Evolutionary conservation across 2,113 vertebrate species (phyloP).

Genomic region (Colius striatus): DNA sequence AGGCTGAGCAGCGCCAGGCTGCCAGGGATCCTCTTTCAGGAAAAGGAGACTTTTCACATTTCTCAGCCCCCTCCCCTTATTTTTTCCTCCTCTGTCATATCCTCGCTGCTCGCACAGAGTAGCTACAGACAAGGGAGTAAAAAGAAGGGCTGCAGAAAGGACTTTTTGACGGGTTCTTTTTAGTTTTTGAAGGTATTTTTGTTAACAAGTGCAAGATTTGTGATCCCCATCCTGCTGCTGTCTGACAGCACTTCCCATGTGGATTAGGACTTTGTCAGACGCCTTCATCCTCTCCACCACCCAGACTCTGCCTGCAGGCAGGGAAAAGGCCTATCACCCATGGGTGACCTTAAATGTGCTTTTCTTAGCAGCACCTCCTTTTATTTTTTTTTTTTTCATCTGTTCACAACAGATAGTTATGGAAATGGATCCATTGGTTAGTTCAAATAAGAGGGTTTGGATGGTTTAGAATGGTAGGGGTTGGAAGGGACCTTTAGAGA

Average conservation of each 20-base stretch:
- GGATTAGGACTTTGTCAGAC: slow-evolving; percentile 26
- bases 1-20: background rate
- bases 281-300: slow-evolving; percentile 40
- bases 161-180: background rate
- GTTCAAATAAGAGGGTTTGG: background rate
- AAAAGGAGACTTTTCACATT: background rate
- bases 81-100: background rate
- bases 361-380: background rate
- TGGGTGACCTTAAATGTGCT: background rate
- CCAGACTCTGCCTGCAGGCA: slow-evolving; percentile 64
- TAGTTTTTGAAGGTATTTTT: background rate
- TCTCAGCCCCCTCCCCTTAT: background rate
- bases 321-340: slow-evolving; percentile 60
- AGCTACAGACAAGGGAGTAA: accelerated
- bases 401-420: background rate
- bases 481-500: too few species aligned
- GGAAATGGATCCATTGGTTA: background rate
- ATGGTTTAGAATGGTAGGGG: too few species aligned
- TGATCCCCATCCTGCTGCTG: slow-evolving; percentile 37
- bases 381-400: background rate
- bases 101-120: accelerated
- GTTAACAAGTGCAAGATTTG: slow-evolving; percentile 50
- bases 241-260: slow-evolving; percentile 14
- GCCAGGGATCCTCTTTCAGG: accelerated
- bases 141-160: accelerated